Base-by-base conservation (phyloP, 1,140 invertebrate species). In the Melanaphis sacchari region DNA sequence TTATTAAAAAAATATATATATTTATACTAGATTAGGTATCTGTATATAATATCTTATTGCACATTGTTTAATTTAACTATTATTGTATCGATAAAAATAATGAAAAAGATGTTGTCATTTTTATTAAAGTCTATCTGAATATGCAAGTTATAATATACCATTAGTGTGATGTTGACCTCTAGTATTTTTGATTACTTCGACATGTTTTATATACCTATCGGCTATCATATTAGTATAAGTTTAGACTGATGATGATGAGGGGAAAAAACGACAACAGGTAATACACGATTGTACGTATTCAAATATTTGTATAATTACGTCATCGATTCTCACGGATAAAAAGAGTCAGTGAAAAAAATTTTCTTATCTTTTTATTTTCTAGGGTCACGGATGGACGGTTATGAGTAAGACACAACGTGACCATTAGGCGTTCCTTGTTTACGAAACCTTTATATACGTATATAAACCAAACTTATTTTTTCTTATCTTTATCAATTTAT, bases 351-450 rank as follows among this genome's bases (percentile, higher is more conserved):
- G 90, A 76, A 91, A 82, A 91, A 91, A 82, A 82, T 81, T 36
- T 22, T 91, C 90, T 38, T 93, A 90, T 90, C 89, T 93, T 52
- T 93, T 84, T 84, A 82, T 85, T 85, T 52, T 93, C 36, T 84
- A 54, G 81, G 76, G 76, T 93, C 76, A 93, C 91, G 81, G 76
- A 85, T 93, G 76, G 36, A 40, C 46, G 46, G 36, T 36, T 24
- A 49, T 24, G 52, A 66, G 54, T 21, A 90, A 90, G 46, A 54
- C 36, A 93, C 91, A 54, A 93, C 91, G 91, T 93, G 91, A 93
- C 91, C 76, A 93, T 93, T 93, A 93, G 91, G 91, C 91, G 91
- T 93, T 93, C 49, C 91, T 93, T 52, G 38, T 93, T 93, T 93
- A 93, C 46, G 81, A 84, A 93, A 81, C 43, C 41, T 66, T 43